phyloP scores from a whole-genome alignment of 2,888 invertebrate genomes.

The Serripes groenlandicus region DNA sequence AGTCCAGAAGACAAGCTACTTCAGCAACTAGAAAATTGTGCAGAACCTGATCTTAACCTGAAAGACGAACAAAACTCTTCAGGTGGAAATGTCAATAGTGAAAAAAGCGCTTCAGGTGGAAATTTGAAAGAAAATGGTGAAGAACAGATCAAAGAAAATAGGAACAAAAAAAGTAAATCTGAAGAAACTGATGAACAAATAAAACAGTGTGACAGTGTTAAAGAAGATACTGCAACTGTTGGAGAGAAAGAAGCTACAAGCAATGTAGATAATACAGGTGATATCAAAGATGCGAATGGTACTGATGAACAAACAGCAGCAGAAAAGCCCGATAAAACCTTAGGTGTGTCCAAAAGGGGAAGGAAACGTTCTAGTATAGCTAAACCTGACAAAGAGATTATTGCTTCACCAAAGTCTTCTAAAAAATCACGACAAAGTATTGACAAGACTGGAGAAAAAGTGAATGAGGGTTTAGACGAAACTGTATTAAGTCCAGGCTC shows the following conservation, averaged over 20 bases:
- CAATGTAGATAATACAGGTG: not conserved
- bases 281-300: not conserved
- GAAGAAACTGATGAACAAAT: constrained; percentile 4
- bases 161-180: not conserved
- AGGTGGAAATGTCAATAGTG: not conserved
- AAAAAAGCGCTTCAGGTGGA: not conserved
- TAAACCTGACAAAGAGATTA: not conserved
- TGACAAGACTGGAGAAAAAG: not conserved
- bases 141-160: not conserved
- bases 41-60: constrained; percentile 1
- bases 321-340: not conserved
- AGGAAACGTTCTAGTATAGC: not conserved
- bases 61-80: not conserved
- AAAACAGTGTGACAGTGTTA: not conserved
- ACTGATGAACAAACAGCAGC: not conserved
- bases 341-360: not conserved
- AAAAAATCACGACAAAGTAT: not conserved
- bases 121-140: not conserved
- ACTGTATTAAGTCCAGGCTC: constrained; percentile 2
- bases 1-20: constrained; percentile 45
- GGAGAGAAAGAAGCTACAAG: not conserved
- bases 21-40: constrained; percentile 29
- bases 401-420: constrained; percentile 3
- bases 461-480: constrained; percentile 13
- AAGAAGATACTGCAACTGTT: not conserved